Conservation (phyloP, 2,113 vertebrate species). For the Embiotoca jacksoni region DNA sequence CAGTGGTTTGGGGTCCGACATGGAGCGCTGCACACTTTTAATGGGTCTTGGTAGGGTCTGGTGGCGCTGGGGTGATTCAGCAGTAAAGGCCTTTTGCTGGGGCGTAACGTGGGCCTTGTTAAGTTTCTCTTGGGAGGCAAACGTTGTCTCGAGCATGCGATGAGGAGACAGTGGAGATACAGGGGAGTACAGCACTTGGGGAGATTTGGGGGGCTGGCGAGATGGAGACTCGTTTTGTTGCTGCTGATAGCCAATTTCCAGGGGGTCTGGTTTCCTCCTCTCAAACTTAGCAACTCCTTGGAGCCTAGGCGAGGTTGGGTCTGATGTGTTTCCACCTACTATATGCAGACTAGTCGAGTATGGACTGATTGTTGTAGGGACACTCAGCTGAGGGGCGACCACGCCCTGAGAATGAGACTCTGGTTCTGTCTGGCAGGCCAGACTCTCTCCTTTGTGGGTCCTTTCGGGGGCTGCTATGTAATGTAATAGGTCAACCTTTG, state of each 20-base stretch:
- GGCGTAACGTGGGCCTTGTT: conserved; percentile 98
- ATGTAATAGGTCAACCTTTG: conserved; percentile 94
- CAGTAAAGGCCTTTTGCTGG: conserved; percentile 95
- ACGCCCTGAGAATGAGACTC: conserved; percentile 91
- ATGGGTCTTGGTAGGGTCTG: conserved; percentile 95
- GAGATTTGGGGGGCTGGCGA: conserved; percentile 95
- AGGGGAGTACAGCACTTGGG: conserved; percentile 97
- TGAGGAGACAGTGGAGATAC: conserved; percentile 97
- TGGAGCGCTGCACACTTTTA: conserved; percentile 96
- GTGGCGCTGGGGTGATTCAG: conserved; percentile 91
- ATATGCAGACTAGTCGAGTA: conserved; percentile 95
- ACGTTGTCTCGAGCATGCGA: conserved; percentile 94
- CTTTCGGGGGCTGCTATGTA: conserved; percentile 98
- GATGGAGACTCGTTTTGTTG: conserved; percentile 87
- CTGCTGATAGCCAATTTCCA: conserved; percentile 96
- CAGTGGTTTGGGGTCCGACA: conserved; percentile 98
- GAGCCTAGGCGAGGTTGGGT: conserved; percentile 82
- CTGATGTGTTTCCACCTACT: conserved; percentile 88
- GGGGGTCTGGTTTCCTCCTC: conserved; percentile 95
- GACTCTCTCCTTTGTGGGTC: conserved; percentile 93
- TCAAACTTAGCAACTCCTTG: conserved; percentile 91
- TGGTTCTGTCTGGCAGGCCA: conserved; percentile 96
- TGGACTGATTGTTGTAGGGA: conserved; percentile 92
- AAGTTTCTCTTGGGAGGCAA: conserved; percentile 94
- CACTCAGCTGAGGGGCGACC: conserved; percentile 90